Percentiles rank a stretch among this genome's conserved stretches.
phyloP scores from a whole-genome alignment of 2,888 invertebrate genomes.

The Tenthredo scrophulariae region DNA sequence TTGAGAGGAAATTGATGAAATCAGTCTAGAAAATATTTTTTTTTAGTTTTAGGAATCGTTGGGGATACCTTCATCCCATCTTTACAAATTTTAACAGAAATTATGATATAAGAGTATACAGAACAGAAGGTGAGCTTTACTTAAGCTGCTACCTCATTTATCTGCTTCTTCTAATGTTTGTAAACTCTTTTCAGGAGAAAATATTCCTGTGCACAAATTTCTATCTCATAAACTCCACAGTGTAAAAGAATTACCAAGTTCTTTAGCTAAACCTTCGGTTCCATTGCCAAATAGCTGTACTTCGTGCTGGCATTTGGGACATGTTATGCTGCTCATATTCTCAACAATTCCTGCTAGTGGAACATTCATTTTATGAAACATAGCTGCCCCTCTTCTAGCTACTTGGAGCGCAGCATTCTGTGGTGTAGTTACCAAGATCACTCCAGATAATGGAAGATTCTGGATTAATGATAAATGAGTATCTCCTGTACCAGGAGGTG shows the following conservation, averaged over 20 bases:
- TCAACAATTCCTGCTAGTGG: slow-evolving; percentile 94
- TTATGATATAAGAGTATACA: neutral
- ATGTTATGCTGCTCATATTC: slow-evolving; percentile 92
- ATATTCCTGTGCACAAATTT: neutral
- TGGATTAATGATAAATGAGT: slow-evolving; percentile 95
- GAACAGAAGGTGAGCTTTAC: neutral
- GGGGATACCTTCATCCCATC: neutral
- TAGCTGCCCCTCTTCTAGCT: slow-evolving; percentile 90
- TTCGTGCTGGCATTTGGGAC: slow-evolving; percentile 87
- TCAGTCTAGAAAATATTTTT: neutral
- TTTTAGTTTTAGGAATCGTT: neutral
- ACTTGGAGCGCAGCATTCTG: slow-evolving; percentile 94
- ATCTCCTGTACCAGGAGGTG: slow-evolving; percentile 98
- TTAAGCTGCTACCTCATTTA: neutral
- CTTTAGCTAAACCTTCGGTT: slow-evolving; percentile 82
- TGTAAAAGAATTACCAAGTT: slow-evolving; percentile 80
- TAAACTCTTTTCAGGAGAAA: neutral
- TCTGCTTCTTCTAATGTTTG: neutral
- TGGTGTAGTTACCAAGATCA: slow-evolving; percentile 95
- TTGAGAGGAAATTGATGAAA: neutral
- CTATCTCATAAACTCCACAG: neutral
- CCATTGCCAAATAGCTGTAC: slow-evolving; percentile 88
- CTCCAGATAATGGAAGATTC: slow-evolving; percentile 91
- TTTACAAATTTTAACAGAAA: neutral
- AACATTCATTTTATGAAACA: slow-evolving; percentile 91